A percentile compares a stretch with the other conserved stretches of the same genome.
Conservation (phyloP, 1,140 invertebrate genomes). For the Drosophila tristis region DNA sequence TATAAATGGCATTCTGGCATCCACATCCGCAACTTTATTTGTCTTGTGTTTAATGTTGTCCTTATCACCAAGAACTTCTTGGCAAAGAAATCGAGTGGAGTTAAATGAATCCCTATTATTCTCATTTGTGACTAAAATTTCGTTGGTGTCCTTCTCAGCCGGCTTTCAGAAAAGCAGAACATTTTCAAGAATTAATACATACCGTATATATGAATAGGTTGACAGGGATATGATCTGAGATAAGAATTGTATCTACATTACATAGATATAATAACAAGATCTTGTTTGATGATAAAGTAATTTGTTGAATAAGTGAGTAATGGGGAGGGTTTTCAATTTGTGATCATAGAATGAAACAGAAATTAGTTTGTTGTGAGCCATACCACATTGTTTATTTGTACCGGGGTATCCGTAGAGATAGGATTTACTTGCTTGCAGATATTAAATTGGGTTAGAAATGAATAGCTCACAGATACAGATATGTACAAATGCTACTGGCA, state of each 20-base stretch:
- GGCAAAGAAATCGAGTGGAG: not conserved
- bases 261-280: too few relatives aligned
- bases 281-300: not conserved
- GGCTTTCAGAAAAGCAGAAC: slow-evolving; percentile 39
- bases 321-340: too few relatives aligned
- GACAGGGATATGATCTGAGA: too few relatives aligned
- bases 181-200: not conserved
- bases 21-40: slow-evolving; percentile 69
- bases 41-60: slow-evolving; percentile 58
- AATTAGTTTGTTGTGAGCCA: not conserved
- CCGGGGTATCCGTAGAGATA: slow-evolving; percentile 43
- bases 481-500: not conserved
- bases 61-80: slow-evolving; percentile 23
- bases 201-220: too few relatives aligned
- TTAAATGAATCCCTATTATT: slow-evolving; percentile 36
- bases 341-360: too few relatives aligned
- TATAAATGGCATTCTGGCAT: slow-evolving; percentile 21
- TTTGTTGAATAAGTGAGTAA: too few relatives aligned
- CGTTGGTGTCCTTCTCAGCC: slow-evolving; percentile 53
- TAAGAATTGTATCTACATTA: not conserved
- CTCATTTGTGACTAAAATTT: slow-evolving; percentile 24
- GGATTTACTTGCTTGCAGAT: slow-evolving; percentile 81
- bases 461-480: slow-evolving; percentile 6
- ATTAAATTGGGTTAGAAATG: slow-evolving; percentile 50
- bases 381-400: slow-evolving; percentile 32